Evolutionary conservation across 2,888 invertebrate genomes (phyloP).

Genomic region (Thera obeliscata): DNA sequence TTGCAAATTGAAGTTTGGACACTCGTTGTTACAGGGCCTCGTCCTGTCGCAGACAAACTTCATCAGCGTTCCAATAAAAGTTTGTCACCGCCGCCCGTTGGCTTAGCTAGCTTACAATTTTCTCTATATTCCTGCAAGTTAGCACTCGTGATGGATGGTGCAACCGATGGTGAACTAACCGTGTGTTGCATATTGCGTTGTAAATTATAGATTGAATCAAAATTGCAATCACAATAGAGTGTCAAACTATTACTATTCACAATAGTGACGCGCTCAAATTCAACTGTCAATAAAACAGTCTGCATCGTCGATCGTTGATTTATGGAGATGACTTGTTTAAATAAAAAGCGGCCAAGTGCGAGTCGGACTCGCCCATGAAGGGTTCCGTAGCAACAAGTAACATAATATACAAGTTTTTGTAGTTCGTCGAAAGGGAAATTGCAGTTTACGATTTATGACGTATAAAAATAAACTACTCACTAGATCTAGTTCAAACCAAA

Average conservation of each 20-base stretch:
- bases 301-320: not conserved
- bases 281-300: not conserved
- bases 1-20: conserved; percentile 16
- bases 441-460: no score
- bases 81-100: not conserved
- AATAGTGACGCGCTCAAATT: not conserved
- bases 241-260: not conserved
- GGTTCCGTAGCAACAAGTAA: no score
- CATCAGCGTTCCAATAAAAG: not conserved
- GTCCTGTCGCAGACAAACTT: not conserved
- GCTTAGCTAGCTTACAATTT: not conserved
- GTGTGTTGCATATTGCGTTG: not conserved
- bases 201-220: not conserved
- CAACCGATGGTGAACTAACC: not conserved
- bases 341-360: no score
- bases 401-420: no score
- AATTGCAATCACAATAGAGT: not conserved
- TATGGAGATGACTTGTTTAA: not conserved
- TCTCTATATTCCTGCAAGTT: not conserved
- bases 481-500: no score
- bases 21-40: not conserved
- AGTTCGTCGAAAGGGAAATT: no score
- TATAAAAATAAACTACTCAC: no score
- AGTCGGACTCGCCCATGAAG: no score
- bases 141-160: not conserved